phyloP scores from a whole-genome alignment of 1,140 invertebrate species.

The Papilio machaon region DNA sequence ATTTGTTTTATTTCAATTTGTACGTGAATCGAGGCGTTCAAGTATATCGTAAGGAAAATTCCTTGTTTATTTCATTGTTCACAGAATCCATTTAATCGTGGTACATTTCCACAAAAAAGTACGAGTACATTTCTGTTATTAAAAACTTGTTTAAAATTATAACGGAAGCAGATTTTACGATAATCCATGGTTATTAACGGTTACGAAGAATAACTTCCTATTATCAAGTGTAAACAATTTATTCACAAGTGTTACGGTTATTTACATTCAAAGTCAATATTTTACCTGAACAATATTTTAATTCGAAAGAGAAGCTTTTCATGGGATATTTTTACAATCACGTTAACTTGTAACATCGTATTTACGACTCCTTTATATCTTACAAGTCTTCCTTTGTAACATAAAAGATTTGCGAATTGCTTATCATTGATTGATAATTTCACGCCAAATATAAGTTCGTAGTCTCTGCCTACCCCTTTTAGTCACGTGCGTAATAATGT shows the following conservation, averaged over 20 bases:
- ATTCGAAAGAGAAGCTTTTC: neutral
- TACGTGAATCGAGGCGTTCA: neutral
- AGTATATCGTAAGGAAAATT: neutral
- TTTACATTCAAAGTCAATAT: neutral
- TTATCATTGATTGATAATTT: too few relatives aligned
- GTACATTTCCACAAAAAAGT: neutral
- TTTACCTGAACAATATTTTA: neutral
- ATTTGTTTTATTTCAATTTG: neutral
- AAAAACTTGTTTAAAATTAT: slow-evolving; percentile 4
- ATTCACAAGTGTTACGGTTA: neutral
- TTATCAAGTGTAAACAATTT: neutral
- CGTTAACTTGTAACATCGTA: neutral
- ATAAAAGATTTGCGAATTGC: too few relatives aligned
- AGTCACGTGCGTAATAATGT: too few relatives aligned
- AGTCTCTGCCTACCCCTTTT: too few relatives aligned
- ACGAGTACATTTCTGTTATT: neutral
- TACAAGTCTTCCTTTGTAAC: too few relatives aligned
- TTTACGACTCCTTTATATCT: too few relatives aligned
- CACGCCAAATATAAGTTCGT: too few relatives aligned
- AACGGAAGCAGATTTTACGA: slow-evolving; percentile 3
- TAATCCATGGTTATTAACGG: slow-evolving; percentile 8
- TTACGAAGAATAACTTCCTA: neutral
- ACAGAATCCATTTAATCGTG: slow-evolving; percentile 7
- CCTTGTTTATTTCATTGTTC: slow-evolving; percentile 3
- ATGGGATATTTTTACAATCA: neutral